Evolutionary conservation across 2,113 vertebrate genomes (phyloP), one percentile per base, ranked within the genome.

Genomic region (Phrynosoma platyrhinos): DNA sequence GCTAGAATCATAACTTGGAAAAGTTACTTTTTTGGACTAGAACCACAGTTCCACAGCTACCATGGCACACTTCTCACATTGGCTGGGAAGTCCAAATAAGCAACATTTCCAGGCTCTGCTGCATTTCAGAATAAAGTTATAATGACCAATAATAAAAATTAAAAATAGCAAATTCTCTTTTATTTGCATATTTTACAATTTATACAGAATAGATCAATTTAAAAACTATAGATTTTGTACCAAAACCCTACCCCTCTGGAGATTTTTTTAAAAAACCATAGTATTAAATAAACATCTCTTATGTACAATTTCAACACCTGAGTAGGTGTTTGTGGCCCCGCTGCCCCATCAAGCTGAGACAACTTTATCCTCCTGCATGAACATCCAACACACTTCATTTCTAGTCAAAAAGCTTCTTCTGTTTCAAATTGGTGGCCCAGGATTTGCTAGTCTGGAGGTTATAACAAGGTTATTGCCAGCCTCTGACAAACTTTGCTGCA

Each of bases 221-320:
- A 83, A 88, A 87, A 87, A 83, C 52, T 68, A 88, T 80, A 52
- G 36, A 55, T 83, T 87, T 75, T 77, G 62, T 86, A 83, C 72
- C 75, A 83, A 88, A 52, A 18, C 42, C 12, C 21, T 16, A 30
- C 16, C 82, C 55, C 23, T 72, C 5, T 62, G 21, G 71, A 76
- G 74, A 68, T 52, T 64, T 47, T 72, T n/a, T 32, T 32, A 32
- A 72, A 23, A 79, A 32, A 27, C 21, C n/a, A 47, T 76, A 25
- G 40, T 53, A 78, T 88, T 88, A 88, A 88, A 88, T 88, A 88
- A 88, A 88, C 80, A 55, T 83, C 32, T 83, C 27, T 36, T 69
- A 83, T 76, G 42, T 66, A 88, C 18, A 87, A 20, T 66, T n/a
- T 58, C 47, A 82, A 25, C 36, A 64, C 27, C 30, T 40, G 9